Evolutionary conservation across 2,797 vertebrate species (phyloP).

Genomic region (Lepidocolaptes lacrymiger): DNA sequence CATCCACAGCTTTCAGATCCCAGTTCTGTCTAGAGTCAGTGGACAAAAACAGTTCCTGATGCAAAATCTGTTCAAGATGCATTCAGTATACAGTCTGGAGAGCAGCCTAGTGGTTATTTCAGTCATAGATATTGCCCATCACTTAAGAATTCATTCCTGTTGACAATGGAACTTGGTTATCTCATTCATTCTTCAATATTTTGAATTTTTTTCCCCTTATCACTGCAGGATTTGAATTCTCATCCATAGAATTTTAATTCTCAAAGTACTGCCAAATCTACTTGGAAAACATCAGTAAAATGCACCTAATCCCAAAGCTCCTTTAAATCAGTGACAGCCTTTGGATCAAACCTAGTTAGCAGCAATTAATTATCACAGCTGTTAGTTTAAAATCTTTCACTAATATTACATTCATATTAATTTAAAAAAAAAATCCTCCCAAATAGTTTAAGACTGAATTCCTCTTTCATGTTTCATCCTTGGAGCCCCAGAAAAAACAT

Average conservation of each 20-base stretch:
- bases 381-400: not conserved
- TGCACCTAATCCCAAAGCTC: not conserved
- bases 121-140: not conserved
- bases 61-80: not conserved
- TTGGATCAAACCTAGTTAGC: not conserved
- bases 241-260: not conserved
- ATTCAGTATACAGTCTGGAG: not conserved
- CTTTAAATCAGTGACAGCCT: not conserved
- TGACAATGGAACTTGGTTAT: not conserved
- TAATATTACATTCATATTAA: not conserved
- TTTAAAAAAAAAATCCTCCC: not conserved
- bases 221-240: not conserved
- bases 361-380: not conserved
- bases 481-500: not conserved
- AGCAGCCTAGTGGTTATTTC: not conserved
- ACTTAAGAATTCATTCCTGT: not conserved
- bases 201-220: not conserved
- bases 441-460: not conserved
- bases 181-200: not conserved
- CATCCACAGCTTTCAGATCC: not conserved
- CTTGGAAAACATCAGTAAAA: not conserved
- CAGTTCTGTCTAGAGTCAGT: not conserved
- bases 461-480: fast-evolving
- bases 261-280: not conserved
- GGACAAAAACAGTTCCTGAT: not conserved